Base-by-base conservation (phyloP, 2,797 vertebrate species). In the Acomys russatus region DNA sequence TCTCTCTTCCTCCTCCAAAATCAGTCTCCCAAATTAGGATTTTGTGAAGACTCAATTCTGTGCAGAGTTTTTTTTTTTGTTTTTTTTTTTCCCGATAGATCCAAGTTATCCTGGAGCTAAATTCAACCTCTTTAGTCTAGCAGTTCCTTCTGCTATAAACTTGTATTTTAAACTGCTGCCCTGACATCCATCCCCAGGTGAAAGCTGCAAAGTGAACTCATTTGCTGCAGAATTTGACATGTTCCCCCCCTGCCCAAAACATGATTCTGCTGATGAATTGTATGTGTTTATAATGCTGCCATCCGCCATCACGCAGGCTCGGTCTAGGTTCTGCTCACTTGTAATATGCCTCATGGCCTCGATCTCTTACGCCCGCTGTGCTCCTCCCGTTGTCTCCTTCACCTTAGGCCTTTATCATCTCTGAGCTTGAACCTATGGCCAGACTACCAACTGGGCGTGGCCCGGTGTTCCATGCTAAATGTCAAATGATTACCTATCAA, bases 21-120 rank as follows among this genome's bases (percentile, higher is more conserved):
- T 38, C 38, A 70, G 78, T 94, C 88, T 92, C 88, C 84, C 78
- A 92, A 94, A 84, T 23, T 44, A 44, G 80, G 54, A n/a, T 70
- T 97, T 96, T 74, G 18, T 90, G n/a, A 94, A 95, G 80, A 92
- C 44, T 94, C 23, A 85, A 28, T 64, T 93, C 77, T 44, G 64
- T 18, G 68, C 68, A 92, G 35, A 44, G 44, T 44, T 44, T 17
- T 18, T 59, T 59, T 17, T 56, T 56, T 4, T 80, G 78, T 95
- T 85, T 70, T 64, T n/a, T n/a, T n/a, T n/a, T n/a, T n/a, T n/a
- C n/a, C n/a, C 86, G 86, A 51, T 49, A 90, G 80, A 76, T 82
- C 23, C 64, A 71, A 78, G 68, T 66, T 88, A 64, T 85, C 91
- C 84, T 80, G 30, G 22, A 56, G 61, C 90, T 91, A 97, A 90